Percentiles rank a stretch among this genome's conserved stretches.
phyloP scores from a whole-genome alignment of 2,113 vertebrate species.

The Mastomys coucha region DNA sequence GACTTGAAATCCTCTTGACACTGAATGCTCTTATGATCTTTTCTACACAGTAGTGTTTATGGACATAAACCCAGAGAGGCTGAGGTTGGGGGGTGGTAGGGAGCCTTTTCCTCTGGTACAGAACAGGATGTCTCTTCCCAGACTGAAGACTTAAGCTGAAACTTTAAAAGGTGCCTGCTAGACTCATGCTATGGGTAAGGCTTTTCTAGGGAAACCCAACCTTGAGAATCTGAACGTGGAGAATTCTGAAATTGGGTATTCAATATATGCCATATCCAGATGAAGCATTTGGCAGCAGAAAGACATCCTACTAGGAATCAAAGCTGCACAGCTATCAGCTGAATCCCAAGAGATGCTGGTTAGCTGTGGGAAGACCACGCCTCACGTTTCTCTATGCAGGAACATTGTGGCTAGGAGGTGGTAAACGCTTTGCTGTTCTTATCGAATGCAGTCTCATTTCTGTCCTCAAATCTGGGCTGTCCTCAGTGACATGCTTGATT shows the following conservation, averaged over 20 bases:
- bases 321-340: not conserved
- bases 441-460: not conserved
- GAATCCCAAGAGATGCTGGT: not conserved
- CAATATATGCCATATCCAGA: not conserved
- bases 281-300: not conserved
- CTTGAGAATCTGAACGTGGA: constrained; percentile 9
- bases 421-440: not conserved
- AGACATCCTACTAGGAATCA: not conserved
- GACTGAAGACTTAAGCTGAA: not conserved
- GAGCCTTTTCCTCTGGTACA: not conserved
- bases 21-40: not conserved
- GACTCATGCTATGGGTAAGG: not conserved
- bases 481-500: not conserved
- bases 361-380: not conserved
- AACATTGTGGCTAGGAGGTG: not conserved
- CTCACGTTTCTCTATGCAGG: not conserved
- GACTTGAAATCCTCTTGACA: not conserved
- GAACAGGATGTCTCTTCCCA: not conserved
- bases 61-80: not conserved
- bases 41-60: not conserved
- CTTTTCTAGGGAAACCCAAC: not conserved
- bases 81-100: not conserved
- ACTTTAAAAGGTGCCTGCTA: not conserved
- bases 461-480: not conserved
- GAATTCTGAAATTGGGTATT: not conserved